phyloP scores from a whole-genome alignment of 1,140 invertebrate species.

The Hirudo medicinalis region DNA sequence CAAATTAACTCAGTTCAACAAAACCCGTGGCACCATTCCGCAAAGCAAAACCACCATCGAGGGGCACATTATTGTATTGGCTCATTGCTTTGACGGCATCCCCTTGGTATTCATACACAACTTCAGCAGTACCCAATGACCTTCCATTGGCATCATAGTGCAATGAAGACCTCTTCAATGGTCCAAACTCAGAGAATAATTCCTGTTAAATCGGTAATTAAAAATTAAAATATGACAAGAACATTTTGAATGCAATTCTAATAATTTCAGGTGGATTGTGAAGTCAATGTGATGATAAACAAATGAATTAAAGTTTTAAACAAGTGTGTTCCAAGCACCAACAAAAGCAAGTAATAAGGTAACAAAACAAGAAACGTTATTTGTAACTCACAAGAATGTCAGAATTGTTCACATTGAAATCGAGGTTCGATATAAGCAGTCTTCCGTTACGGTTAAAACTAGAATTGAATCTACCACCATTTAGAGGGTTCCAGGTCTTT shows the following conservation, averaged over 20 bases:
- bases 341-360: neutral
- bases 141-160: conserved; percentile 85
- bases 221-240: neutral
- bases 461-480: no score
- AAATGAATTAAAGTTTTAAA: no score
- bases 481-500: no score
- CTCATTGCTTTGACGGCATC: conserved; percentile 85
- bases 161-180: conserved; percentile 73
- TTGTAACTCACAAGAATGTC: no score
- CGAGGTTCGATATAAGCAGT: no score
- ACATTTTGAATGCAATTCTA: neutral
- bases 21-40: no score
- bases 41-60: conserved; percentile 52
- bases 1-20: no score
- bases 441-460: no score
- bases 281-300: neutral
- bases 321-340: neutral
- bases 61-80: conserved; percentile 82
- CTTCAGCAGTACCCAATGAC: conserved; percentile 81
- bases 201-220: neutral
- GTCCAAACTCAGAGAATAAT: conserved; percentile 81
- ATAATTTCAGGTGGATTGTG: neutral
- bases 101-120: conserved; percentile 69
- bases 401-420: no score
- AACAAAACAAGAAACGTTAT: neutral